Base-by-base conservation (phyloP, 1,140 invertebrate species). In the Adoxophyes honmai region DNA sequence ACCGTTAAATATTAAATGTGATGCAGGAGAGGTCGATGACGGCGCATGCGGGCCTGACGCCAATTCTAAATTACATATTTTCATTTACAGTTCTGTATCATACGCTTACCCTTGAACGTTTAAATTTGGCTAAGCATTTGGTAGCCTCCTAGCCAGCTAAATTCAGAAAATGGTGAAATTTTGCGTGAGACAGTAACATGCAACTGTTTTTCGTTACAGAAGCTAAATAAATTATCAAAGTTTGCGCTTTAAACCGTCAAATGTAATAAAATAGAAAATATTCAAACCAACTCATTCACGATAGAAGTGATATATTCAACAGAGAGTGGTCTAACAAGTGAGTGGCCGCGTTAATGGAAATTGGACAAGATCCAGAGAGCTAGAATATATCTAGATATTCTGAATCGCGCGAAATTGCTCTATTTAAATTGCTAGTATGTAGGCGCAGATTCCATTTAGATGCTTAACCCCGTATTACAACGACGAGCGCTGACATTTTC, bases 321-420 rank as follows among this genome's bases (percentile, higher is more conserved):
- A 2, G 6, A 6, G 6, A 28, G 6, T 2, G 2, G 21, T 28
- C 21, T 28, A 3, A 28, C 21, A 28, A 28, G 21, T 28, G 74
- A 73, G 76, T 70, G 69, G 68, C 72, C 75, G 57, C 68, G 79
- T 78, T 77, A 77, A 60, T 68, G 52, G 35, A 63, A 68, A 58
- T 71, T 82, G 79, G 79, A 73, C n/a, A n/a, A 14, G 18, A 36
- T 80, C 75, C 79, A 82, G 62, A 54, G 8, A 62, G 44, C 42
- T 51, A 60, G 18, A 62, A 56, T 69, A 21, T 55, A 56, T 70
- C 66, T 60, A 48, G 21, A 48, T 48, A 48, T 48, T 48, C 18
- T 48, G 18, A 48, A 48, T 48, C 16, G 16, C 16, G 21, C 21
- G 42, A 78, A 66, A 64, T 62, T 62, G 59, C 52, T 71, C 57